A percentile compares a stretch with the other conserved stretches of the same genome.
phyloP scores from a whole-genome alignment of 1,140 invertebrate genomes.

The Drosophila paulistorum region DNA sequence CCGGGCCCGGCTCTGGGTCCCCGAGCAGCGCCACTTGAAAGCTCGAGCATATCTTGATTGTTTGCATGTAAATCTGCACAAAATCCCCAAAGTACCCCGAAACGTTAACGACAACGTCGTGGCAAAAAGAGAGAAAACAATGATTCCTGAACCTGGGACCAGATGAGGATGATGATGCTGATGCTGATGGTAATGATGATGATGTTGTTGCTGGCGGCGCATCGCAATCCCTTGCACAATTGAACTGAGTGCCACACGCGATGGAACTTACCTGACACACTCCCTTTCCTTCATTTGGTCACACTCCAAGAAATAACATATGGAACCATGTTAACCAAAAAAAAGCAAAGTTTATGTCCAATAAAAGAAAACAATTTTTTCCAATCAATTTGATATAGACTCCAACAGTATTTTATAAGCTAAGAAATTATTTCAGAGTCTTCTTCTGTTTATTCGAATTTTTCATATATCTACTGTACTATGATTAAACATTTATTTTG shows the following conservation, averaged over 20 bases:
- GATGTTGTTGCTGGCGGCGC: constrained; percentile 52
- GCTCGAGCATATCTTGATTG: constrained; percentile 77
- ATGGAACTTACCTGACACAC: background rate
- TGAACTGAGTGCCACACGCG: constrained; percentile 45
- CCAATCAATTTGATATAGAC: too few species aligned
- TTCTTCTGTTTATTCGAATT: too few species aligned
- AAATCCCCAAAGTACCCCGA: constrained; percentile 77
- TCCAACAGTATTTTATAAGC: too few species aligned
- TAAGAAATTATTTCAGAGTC: too few species aligned
- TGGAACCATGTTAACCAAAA: background rate
- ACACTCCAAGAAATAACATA: background rate
- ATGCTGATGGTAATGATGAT: constrained; percentile 8
- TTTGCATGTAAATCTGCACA: constrained; percentile 81
- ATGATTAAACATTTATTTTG: too few species aligned
- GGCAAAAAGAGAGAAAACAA: background rate
- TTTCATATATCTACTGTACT: too few species aligned
- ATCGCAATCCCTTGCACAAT: constrained; percentile 68
- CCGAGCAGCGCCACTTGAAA: constrained; percentile 67
- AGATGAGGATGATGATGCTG: background rate
- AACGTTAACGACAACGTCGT: constrained; percentile 15
- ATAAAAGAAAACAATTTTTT: too few species aligned
- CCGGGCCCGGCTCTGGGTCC: background rate
- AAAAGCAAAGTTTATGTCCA: too few species aligned
- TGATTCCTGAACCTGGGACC: background rate
- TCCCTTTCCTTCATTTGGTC: constrained; percentile 1